Evolutionary conservation across 2,797 vertebrate genomes (phyloP), one percentile per base, ranked within the genome.

Genomic region (Rhodeus uyekii): DNA sequence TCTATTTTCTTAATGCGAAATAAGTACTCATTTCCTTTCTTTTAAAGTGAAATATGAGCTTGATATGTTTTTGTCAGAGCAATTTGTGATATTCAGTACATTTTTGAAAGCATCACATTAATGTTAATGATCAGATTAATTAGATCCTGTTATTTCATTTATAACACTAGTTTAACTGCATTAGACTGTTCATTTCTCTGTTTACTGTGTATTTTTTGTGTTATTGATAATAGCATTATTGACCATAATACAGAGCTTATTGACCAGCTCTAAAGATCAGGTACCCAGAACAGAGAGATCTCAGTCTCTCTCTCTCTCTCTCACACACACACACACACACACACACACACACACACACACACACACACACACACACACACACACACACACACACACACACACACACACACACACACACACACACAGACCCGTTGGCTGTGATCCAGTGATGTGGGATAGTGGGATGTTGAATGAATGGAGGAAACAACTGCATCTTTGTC

Each of bases 401-500:
- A 2, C 19, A 75, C 72, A 19, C 72, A 58, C 22, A n/a, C 34
- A 75, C 48, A 58, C 67, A 46, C 39, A 29, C 67, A 46, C 42
- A 71, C 39, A 76, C 60, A 10, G 39, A 19, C 27, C n/a, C n/a
- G n/a, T n/a, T 34, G 46, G 22, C 42, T 55, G 48, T 61, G 5
- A 10, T 79, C 14, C 61, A 67, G 44, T 65, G 34, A 78, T 50
- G 68, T 36, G 67, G 38, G 38, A 46, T 29, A 24, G 60, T 77
- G 44, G 27, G 77, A 44, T 61, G 36, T 61, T 79, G 82, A 72
- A 82, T 84, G 64, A 77, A 79, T 55, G 36, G 24, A 76, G 46
- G 48, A 24, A 84, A 87, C 83, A 87, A 81, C 76, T 78, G 38
- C 71, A 55, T 80, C 84, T 80, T 86, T 87, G 86, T 87, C 55